A percentile compares a stretch with the other conserved stretches of the same genome.
These are phyloP conservation scores for Acrobasis suavella DNA, from an alignment of 2,888 invertebrate genomes.

Conservation along the genomic window DNA sequence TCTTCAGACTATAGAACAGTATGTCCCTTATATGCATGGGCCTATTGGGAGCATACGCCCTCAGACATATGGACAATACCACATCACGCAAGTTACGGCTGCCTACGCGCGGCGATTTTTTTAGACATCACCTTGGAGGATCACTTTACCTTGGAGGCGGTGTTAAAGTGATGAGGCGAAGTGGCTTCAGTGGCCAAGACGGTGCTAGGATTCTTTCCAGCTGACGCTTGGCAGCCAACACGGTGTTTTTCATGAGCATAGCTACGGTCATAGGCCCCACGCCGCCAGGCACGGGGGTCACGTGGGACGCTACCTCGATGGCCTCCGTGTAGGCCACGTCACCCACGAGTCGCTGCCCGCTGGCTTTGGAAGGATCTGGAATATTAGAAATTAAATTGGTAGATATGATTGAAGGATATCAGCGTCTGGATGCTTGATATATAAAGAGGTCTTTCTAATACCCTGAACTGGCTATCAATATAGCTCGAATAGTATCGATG, in stretches of 20 bases:
- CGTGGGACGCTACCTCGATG: slow-evolving; percentile 89
- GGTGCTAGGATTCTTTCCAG: slow-evolving; percentile 80
- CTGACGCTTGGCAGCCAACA: slow-evolving; percentile 88
- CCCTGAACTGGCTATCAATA: no score
- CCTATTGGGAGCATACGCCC: no score
- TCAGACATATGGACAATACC: no score
- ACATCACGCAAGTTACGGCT: no score
- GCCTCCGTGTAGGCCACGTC: slow-evolving; percentile 96
- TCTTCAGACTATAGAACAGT: no score
- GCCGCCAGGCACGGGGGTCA: slow-evolving; percentile 98
- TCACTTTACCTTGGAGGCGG: slow-evolving; percentile 92
- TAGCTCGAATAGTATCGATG: no score
- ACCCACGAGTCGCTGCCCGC: slow-evolving; percentile 94
- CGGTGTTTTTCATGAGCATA: slow-evolving; percentile 98
- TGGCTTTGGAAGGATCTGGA: slow-evolving; percentile 89
- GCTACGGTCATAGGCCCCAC: slow-evolving; percentile 99
- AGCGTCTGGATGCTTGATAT: no score
- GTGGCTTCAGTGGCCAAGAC: slow-evolving; percentile 87
- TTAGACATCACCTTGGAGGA: no score
- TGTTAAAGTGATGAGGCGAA: slow-evolving; percentile 83
- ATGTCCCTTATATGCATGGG: no score
- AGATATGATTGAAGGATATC: neutral
- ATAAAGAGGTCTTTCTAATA: no score
- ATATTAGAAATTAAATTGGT: no score
- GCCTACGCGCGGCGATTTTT: no score